Evolutionary conservation across 2,113 vertebrate species (phyloP), one percentile per base, ranked within the genome.

Genomic region (Grus americana): DNA sequence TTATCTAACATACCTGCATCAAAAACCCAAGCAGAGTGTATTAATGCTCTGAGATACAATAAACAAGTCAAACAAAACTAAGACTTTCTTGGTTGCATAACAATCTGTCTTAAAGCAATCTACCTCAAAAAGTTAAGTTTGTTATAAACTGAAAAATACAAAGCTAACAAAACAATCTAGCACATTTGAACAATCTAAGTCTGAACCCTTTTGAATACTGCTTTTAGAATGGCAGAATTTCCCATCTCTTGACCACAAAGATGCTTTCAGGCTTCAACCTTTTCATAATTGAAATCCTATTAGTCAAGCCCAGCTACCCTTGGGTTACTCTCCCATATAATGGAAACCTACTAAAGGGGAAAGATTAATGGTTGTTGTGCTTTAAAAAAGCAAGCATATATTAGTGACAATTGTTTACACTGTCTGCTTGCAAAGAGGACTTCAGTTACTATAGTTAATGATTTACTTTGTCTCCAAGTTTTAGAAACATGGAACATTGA

Each of bases 401-500:
- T 73, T 89, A 81, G 74, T 27, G 36, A 34, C 29, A 93, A 62
- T 19, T 78, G 59, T 44, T 91, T 86, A 93, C 42, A 34, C 52
- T 46, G 42, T 30, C 88, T 92, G 79, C 67, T 86, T 70, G 57
- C 80, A 93, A 54, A 91, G 20, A 84, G n/a, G 38, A 47, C 68
- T 80, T 67, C n/a, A 58, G 63, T 62, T 84, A 54, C 46, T 24
- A 4, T 1, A 81, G 71, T 85, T 95, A 96, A 96, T 96, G 2
- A 97, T 97, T 95, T 72, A 97, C 83, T 94, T 81, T 79, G 57
- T 44, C 46, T 78, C 34, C 38, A 68, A 8, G 65, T 92, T 86
- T 76, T 52, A 87, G 49, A 88, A 68, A 57, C 59, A 47, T 2
- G 3, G 29, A 82, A 62, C 44, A 38, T 0, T 70, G 36, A 57